Percentiles rank a stretch among this genome's conserved stretches.
Conservation (phyloP, 2,888 invertebrate genomes). For the Drosophila recens region DNA sequence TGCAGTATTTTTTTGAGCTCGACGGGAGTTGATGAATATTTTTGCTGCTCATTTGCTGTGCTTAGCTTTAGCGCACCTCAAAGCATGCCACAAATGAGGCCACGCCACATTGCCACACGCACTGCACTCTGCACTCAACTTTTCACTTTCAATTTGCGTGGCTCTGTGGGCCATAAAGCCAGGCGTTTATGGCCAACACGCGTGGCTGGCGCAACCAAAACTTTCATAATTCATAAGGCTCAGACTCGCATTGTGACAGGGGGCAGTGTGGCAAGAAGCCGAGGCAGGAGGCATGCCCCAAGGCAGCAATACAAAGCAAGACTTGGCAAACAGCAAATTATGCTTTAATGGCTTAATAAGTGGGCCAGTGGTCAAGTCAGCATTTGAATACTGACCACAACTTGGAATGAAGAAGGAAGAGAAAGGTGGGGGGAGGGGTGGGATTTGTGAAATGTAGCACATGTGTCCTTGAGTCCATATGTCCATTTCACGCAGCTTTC, state of each 20-base stretch:
- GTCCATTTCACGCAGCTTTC: slow-evolving; percentile 27
- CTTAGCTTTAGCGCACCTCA: slow-evolving; percentile 39
- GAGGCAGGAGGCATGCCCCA: slow-evolving; percentile 1
- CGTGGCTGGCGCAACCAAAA: slow-evolving; percentile 60
- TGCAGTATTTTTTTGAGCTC: not conserved
- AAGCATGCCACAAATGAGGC: slow-evolving; percentile 59
- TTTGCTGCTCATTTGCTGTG: slow-evolving; percentile 10
- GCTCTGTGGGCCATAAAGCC: slow-evolving; percentile 66
- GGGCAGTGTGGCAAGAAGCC: slow-evolving; percentile 3
- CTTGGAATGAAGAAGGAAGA: not conserved
- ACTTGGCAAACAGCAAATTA: slow-evolving; percentile 65
- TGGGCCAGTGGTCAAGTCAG: slow-evolving; percentile 42
- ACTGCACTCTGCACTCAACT: slow-evolving; percentile 50
- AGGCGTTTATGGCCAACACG: slow-evolving; percentile 74
- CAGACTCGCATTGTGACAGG: slow-evolving; percentile 11
- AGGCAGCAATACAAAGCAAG: slow-evolving; percentile 40
- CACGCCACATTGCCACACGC: slow-evolving; percentile 32
- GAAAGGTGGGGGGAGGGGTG: not conserved
- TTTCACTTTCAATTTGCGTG: slow-evolving; percentile 76
- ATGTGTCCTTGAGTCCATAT: slow-evolving; percentile 32
- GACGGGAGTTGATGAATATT: not conserved
- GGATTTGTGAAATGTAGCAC: slow-evolving; percentile 14
- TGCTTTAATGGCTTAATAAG: slow-evolving; percentile 75
- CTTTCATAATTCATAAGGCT: slow-evolving; percentile 74
- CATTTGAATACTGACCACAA: slow-evolving; percentile 69